Conservation (phyloP, 64 coral and sea anemone species). For the Actinia tenebrosa region DNA sequence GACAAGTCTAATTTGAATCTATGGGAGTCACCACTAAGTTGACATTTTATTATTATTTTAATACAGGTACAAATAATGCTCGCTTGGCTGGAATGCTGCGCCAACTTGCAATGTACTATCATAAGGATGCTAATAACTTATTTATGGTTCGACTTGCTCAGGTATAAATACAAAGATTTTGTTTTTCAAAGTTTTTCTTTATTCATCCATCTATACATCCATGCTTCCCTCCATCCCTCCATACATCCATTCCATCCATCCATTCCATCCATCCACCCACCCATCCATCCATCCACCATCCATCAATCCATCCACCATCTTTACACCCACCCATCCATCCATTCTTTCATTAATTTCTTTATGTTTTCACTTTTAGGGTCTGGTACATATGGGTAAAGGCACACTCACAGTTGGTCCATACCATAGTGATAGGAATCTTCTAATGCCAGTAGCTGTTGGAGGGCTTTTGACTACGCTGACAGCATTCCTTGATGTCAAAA, state of each 20-base stretch:
- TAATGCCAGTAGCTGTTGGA: slow-evolving; percentile 90
- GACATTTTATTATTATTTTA: not conserved
- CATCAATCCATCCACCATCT: too few species aligned
- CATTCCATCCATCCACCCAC: too few species aligned
- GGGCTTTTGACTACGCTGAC: slow-evolving; percentile 86
- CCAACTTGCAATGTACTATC: slow-evolving; percentile 94
- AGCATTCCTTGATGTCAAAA: slow-evolving; percentile 92
- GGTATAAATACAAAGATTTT: not conserved
- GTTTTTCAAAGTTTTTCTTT: too few species aligned
- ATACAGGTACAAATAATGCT: slow-evolving; percentile 90
- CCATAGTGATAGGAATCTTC: slow-evolving; percentile 83
- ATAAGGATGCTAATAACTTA: slow-evolving; percentile 96
- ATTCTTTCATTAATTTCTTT: not conserved
- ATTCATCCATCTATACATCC: too few species aligned
- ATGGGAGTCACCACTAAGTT: too few species aligned
- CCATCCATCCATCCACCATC: too few species aligned
- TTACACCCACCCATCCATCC: too few species aligned
- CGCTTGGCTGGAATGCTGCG: slow-evolving; percentile 87
- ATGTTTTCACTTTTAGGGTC: slow-evolving; percentile 37
- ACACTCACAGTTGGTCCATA: slow-evolving; percentile 91
- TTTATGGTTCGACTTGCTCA: slow-evolving; percentile 98
- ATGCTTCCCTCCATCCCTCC: too few species aligned
- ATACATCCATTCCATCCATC: too few species aligned
- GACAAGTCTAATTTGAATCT: too few species aligned
- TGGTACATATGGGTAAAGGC: slow-evolving; percentile 97